Percentiles rank a stretch among this genome's conserved stretches.
Conservation (phyloP, 2,888 invertebrate genomes). For the Priocnemis perturbator region DNA sequence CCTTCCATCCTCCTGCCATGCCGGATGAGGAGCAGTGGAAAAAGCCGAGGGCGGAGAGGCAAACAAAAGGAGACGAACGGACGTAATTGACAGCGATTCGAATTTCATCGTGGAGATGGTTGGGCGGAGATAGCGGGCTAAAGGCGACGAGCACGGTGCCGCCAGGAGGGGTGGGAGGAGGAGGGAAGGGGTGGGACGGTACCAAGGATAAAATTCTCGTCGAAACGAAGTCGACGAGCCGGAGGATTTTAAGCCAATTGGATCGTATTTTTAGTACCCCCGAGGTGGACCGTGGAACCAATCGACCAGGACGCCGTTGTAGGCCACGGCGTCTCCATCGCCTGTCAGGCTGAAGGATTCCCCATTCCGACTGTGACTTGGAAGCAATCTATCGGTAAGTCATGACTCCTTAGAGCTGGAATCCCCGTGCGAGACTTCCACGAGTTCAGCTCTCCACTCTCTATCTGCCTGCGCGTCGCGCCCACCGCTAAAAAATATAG, state of each 20-base stretch:
- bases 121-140: not conserved
- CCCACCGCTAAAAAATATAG: too few species aligned
- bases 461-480: not conserved
- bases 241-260: slow-evolving; percentile 58
- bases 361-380: slow-evolving; percentile 80
- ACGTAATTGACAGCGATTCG: slow-evolving; percentile 25
- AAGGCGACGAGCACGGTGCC: too few species aligned
- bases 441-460: not conserved
- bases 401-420: slow-evolving; percentile 36
- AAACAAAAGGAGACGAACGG: slow-evolving; percentile 2
- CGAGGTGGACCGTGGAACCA: slow-evolving; percentile 85
- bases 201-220: slow-evolving; percentile 31
- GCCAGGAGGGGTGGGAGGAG: not conserved
- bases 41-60: not conserved
- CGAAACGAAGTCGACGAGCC: slow-evolving; percentile 24
- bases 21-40: slow-evolving; percentile 1
- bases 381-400: slow-evolving; percentile 78
- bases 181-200: slow-evolving; percentile 10
- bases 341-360: slow-evolving; percentile 86
- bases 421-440: not conserved
- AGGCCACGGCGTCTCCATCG: slow-evolving; percentile 82
- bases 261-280: slow-evolving; percentile 81
- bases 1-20: too few species aligned
- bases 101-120: not conserved
- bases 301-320: slow-evolving; percentile 84